phyloP scores from a whole-genome alignment of 2,888 invertebrate species.

The Erebia epiphron region DNA sequence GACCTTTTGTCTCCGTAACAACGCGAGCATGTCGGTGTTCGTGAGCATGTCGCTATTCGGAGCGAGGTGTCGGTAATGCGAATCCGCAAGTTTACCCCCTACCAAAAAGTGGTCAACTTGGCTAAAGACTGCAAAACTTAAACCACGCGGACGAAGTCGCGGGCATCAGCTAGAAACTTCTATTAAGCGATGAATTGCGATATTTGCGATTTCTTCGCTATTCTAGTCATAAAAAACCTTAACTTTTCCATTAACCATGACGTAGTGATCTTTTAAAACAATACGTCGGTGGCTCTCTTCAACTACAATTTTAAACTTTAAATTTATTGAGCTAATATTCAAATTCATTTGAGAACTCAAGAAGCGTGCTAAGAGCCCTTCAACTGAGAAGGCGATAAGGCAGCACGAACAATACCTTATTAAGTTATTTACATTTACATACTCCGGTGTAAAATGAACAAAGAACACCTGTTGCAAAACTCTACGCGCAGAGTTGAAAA shows the following conservation, averaged over 20 bases:
- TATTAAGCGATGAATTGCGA: neutral
- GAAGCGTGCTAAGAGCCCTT: conserved; percentile 12
- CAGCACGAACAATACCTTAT: conserved; percentile 21
- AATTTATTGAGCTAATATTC: neutral
- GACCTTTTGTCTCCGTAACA: too few species aligned
- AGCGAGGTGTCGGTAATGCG: too few species aligned
- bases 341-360: conserved; percentile 14
- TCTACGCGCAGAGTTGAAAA: too few species aligned
- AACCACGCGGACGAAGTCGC: too few species aligned
- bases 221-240: neutral
- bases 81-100: too few species aligned
- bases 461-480: conserved; percentile 28
- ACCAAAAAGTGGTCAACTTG: too few species aligned
- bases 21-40: too few species aligned
- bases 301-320: neutral
- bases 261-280: neutral
- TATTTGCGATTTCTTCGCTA: neutral
- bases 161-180: neutral
- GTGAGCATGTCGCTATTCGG: too few species aligned
- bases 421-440: conserved; percentile 28
- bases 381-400: conserved; percentile 15
- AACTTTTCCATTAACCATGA: neutral
- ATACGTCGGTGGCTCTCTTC: too few species aligned
- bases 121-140: too few species aligned
- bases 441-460: conserved; percentile 22